Evolutionary conservation across 2,888 invertebrate genomes (phyloP).

Genomic region (Agrypnus murinus): DNA sequence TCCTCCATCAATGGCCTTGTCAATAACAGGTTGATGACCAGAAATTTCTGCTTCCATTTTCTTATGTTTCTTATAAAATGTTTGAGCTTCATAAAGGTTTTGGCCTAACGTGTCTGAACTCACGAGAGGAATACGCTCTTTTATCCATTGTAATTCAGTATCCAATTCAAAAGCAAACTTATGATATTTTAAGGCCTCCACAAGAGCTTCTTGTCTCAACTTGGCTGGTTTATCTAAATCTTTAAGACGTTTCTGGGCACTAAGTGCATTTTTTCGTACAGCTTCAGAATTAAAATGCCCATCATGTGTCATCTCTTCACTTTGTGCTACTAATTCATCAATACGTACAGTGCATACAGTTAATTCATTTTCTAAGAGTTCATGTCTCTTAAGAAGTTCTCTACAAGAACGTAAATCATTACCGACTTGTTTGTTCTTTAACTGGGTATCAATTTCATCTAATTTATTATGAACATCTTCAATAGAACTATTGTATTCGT

Average conservation of each 20-base stretch:
- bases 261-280: conserved; percentile 85
- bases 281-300: conserved; percentile 96
- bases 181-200: conserved; percentile 89
- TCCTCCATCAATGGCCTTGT: conserved; percentile 88
- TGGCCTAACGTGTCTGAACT: conserved; percentile 84
- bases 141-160: conserved; percentile 96
- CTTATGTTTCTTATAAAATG: conserved; percentile 93
- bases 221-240: conserved; percentile 83
- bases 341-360: conserved; percentile 88
- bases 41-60: conserved; percentile 93
- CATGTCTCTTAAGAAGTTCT: conserved; percentile 91
- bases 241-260: conserved; percentile 81
- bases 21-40: conserved; percentile 90
- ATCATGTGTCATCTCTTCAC: conserved; percentile 92
- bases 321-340: conserved; percentile 83
- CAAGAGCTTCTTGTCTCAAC: conserved; percentile 83
- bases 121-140: conserved; percentile 89
- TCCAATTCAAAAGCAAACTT: conserved; percentile 96
- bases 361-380: conserved; percentile 90
- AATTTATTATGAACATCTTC: conserved; percentile 93
- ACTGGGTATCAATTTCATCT: conserved; percentile 86
- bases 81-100: conserved; percentile 94
- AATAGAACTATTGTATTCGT: conserved; percentile 84
- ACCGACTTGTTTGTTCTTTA: conserved; percentile 89
- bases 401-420: conserved; percentile 94